phyloP scores from a whole-genome alignment of 2,888 invertebrate genomes.

The Agrilus cyanescens region DNA sequence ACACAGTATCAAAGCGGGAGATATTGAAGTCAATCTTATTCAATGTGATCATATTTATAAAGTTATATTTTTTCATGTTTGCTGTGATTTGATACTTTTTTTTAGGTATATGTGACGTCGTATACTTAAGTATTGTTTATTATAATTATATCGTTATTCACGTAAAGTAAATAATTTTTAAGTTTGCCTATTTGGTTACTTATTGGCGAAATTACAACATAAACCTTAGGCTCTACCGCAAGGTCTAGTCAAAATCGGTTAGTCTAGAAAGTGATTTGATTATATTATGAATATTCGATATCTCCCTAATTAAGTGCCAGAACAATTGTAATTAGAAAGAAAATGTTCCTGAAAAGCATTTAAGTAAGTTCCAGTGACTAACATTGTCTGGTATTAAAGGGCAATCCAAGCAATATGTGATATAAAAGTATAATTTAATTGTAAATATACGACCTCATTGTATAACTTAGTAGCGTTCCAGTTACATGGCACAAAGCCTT shows the following conservation, averaged over 20 bases:
- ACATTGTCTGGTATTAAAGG: conserved; percentile 35
- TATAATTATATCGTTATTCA: conserved; percentile 18
- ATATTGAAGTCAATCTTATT: conserved; percentile 28
- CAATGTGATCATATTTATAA: conserved; percentile 25
- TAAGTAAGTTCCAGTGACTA: conserved; percentile 26
- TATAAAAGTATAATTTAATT: conserved; percentile 26
- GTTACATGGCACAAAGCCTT: conserved; percentile 5
- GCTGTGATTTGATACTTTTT: conserved; percentile 32
- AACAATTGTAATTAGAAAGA: conserved; percentile 25
- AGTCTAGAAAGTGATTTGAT: conserved; percentile 17
- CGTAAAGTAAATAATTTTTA: background rate
- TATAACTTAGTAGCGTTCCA: conserved; percentile 18
- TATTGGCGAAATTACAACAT: conserved; percentile 18
- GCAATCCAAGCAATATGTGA: conserved; percentile 32
- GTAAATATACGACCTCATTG: conserved; percentile 15
- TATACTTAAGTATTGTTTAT: conserved; percentile 14
- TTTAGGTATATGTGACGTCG: conserved; percentile 1
- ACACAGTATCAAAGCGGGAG: conserved; percentile 31
- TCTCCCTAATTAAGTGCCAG: conserved; percentile 37
- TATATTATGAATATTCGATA: conserved; percentile 29
- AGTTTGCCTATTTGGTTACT: conserved; percentile 25
- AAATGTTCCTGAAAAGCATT: conserved; percentile 43
- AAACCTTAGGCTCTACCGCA: conserved; percentile 28
- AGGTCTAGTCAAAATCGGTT: conserved; percentile 30
- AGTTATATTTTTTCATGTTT: conserved; percentile 29